Conservation (phyloP, 1,140 invertebrate genomes). For the Papilio glaucus region DNA sequence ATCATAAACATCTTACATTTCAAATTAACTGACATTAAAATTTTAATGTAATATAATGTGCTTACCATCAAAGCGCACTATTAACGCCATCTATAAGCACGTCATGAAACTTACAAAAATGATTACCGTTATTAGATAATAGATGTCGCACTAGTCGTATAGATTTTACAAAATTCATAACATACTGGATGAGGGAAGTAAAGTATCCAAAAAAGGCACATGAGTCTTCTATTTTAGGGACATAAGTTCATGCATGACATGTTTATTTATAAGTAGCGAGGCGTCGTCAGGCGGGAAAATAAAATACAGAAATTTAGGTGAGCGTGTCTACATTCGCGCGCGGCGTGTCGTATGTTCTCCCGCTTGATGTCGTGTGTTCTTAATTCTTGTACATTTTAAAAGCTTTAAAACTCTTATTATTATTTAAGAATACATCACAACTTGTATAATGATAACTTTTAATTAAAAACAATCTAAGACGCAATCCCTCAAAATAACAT, state of each 20-base stretch:
- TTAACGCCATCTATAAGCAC: neutral
- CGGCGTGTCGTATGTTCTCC: neutral
- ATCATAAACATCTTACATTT: too few relatives aligned
- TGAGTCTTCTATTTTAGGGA: neutral
- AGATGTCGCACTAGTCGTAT: conserved; percentile 1
- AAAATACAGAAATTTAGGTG: conserved; percentile 31
- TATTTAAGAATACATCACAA: neutral
- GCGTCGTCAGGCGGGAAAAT: conserved; percentile 19
- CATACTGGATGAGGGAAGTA: neutral
- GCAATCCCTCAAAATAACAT: too few relatives aligned
- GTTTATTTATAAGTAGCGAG: conserved; percentile 19
- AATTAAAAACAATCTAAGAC: too few relatives aligned
- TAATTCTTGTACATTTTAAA: conserved; percentile 20
- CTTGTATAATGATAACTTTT: neutral
- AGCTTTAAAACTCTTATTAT: neutral
- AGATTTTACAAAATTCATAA: neutral
- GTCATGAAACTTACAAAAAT: neutral
- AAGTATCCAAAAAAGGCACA: neutral
- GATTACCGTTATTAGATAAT: neutral
- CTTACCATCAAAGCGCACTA: too few relatives aligned
- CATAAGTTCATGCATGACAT: conserved; percentile 11
- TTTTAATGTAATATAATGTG: too few relatives aligned
- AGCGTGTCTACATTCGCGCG: neutral
- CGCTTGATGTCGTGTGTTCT: conserved; percentile 12
- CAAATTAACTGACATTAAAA: too few relatives aligned